These are phyloP conservation scores for Corapipo altera DNA, from an alignment of 2,113 vertebrate species.

Conservation along the genomic window DNA sequence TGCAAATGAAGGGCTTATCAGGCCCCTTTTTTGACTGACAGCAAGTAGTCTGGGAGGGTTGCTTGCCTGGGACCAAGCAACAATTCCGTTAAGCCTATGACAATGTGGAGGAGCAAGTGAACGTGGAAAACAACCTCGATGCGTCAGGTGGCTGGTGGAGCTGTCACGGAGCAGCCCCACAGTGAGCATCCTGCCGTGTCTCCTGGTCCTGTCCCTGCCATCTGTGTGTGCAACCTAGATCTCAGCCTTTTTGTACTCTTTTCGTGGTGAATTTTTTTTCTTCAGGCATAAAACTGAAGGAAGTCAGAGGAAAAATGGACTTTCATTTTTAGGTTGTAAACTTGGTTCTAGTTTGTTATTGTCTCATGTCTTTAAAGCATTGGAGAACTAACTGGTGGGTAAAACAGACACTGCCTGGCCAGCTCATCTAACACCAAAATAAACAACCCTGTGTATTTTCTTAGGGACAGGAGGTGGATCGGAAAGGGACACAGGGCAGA, in stretches of 20 bases:
- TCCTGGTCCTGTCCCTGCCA: not conserved
- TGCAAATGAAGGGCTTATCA: slow-evolving; percentile 40
- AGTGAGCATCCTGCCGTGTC: not conserved
- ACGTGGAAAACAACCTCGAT: not conserved
- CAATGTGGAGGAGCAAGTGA: not conserved
- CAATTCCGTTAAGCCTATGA: not conserved
- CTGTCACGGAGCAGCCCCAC: not conserved
- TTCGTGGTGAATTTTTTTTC: not conserved
- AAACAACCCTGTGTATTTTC: not conserved
- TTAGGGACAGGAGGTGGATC: not conserved
- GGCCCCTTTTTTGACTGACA: slow-evolving; percentile 21
- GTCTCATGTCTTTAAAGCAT: not conserved
- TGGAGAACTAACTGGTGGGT: not conserved
- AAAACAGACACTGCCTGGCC: not conserved
- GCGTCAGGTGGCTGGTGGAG: not conserved
- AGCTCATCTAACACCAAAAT: not conserved
- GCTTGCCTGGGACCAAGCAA: not conserved
- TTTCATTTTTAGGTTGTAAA: not conserved
- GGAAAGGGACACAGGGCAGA: not conserved
- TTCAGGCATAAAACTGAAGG: not conserved
- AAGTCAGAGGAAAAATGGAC: not conserved
- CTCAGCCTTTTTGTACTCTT: not conserved
- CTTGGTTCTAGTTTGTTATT: not conserved
- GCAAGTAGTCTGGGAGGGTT: not conserved
- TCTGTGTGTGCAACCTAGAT: not conserved